phyloP scores from a whole-genome alignment of 1,140 invertebrate species.

The Drosophila biarmipes region DNA sequence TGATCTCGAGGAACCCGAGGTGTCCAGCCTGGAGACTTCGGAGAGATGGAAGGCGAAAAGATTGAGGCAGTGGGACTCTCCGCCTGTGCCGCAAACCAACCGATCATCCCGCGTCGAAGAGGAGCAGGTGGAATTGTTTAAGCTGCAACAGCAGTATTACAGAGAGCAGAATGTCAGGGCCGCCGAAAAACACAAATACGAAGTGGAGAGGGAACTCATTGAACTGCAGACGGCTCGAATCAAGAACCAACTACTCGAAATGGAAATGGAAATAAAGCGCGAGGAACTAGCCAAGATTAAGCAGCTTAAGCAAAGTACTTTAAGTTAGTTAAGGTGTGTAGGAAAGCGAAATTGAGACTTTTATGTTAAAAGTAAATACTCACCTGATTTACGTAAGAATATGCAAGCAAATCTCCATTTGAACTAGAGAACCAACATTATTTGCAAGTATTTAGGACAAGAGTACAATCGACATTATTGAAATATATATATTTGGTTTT shows the following conservation, averaged over 20 bases:
- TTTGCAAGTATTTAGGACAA: too few relatives aligned
- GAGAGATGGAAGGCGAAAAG: neutral
- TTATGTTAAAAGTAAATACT: neutral
- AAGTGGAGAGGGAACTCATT: slow-evolving; percentile 8
- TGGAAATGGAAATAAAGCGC: slow-evolving; percentile 22
- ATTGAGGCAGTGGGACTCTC: neutral
- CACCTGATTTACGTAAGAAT: too few relatives aligned
- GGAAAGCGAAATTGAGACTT: neutral
- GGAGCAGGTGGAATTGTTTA: slow-evolving; percentile 24
- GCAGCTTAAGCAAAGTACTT: neutral
- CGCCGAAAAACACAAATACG: slow-evolving; percentile 28
- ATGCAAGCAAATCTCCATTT: too few relatives aligned
- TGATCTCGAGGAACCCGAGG: slow-evolving; percentile 3
- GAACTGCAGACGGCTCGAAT: slow-evolving; percentile 11
- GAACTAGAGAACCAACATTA: too few relatives aligned
- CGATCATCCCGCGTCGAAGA: neutral
- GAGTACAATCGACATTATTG: too few relatives aligned
- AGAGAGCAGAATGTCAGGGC: slow-evolving; percentile 18
- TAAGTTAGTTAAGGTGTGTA: neutral
- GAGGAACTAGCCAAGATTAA: slow-evolving; percentile 1
- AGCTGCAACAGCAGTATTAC: slow-evolving; percentile 18
- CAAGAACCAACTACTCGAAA: slow-evolving; percentile 20
- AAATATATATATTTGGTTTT: too few relatives aligned
- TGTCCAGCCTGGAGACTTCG: neutral
- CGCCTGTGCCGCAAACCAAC: neutral